Percentiles rank a stretch among this genome's conserved stretches.
These are phyloP conservation scores for Amblyjoppa proteus DNA, from an alignment of 2,888 invertebrate genomes.

Conservation along the genomic window DNA sequence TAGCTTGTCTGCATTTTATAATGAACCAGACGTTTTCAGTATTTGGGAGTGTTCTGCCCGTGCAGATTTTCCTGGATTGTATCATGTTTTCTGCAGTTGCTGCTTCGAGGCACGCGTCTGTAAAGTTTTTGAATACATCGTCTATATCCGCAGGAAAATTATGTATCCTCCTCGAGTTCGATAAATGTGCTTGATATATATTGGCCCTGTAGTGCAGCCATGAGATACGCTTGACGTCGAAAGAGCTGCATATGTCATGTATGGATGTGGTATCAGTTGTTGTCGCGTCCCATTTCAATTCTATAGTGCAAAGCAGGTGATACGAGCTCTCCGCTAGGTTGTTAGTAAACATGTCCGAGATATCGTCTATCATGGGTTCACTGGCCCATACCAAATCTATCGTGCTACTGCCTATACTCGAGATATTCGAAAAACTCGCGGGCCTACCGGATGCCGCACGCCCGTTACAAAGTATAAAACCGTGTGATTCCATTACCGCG, in stretches of 20 bases:
- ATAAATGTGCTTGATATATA: not conserved
- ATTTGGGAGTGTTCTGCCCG: conserved; percentile 1
- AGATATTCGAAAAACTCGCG: conserved; percentile 16
- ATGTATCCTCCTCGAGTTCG: not conserved
- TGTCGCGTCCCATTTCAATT: not conserved
- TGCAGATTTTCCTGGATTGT: not conserved
- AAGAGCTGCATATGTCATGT: not conserved
- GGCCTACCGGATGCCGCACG: conserved; percentile 2
- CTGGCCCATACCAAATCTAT: conserved; percentile 16
- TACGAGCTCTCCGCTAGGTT: not conserved
- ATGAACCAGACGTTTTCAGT: conserved; percentile 3
- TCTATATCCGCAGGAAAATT: not conserved
- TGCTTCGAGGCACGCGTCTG: not conserved
- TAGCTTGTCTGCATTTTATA: not conserved
- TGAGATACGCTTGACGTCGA: not conserved
- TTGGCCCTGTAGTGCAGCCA: not conserved
- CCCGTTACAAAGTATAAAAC: conserved; percentile 7
- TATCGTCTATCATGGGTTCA: not conserved
- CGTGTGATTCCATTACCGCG: conserved; percentile 1
- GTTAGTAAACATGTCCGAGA: not conserved
- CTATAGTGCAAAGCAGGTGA: not conserved
- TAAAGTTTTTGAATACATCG: not conserved
- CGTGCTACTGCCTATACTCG: conserved; percentile 18
- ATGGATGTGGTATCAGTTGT: not conserved
- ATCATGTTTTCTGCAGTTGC: not conserved